These are phyloP conservation scores for Apostichopus leukothele DNA, from an alignment of 53 echinoderm and acorn worm genomes.

Conservation along the genomic window DNA sequence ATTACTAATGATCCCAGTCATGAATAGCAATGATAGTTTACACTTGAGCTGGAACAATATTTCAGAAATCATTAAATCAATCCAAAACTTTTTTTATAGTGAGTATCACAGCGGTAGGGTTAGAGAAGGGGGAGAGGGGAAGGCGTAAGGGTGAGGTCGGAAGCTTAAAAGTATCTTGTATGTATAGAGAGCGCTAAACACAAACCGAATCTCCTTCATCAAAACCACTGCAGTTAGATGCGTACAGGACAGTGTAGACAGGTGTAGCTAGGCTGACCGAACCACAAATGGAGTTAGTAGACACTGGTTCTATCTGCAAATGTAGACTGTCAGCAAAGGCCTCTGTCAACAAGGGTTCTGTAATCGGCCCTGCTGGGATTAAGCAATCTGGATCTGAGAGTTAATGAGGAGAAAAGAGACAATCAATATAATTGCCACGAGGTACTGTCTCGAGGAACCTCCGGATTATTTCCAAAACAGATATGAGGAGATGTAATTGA, in stretches of 20 bases:
- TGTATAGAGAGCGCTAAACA: neutral
- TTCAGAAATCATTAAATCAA: too few species aligned
- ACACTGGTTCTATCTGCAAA: conserved; percentile 57
- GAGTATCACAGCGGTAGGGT: too few species aligned
- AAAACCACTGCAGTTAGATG: neutral
- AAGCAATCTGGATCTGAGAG: conserved; percentile 71
- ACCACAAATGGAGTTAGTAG: conserved; percentile 55
- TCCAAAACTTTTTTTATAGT: too few species aligned
- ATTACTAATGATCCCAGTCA: too few species aligned
- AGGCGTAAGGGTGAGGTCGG: too few species aligned
- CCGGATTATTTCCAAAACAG: too few species aligned
- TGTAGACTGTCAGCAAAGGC: conserved; percentile 34
- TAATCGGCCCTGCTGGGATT: conserved; percentile 42
- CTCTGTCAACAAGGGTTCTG: neutral
- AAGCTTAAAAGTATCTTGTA: too few species aligned
- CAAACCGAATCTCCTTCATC: neutral
- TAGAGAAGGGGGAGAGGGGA: too few species aligned
- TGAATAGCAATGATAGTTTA: too few species aligned
- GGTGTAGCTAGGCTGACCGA: conserved; percentile 62
- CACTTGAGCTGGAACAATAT: too few species aligned
- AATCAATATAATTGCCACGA: neutral
- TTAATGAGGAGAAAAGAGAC: neutral
- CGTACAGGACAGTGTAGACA: conserved; percentile 72
- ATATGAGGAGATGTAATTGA: too few species aligned
- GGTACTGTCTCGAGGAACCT: too few species aligned